phyloP scores from a whole-genome alignment of 2,797 vertebrate genomes.

The Erithacus rubecula region DNA sequence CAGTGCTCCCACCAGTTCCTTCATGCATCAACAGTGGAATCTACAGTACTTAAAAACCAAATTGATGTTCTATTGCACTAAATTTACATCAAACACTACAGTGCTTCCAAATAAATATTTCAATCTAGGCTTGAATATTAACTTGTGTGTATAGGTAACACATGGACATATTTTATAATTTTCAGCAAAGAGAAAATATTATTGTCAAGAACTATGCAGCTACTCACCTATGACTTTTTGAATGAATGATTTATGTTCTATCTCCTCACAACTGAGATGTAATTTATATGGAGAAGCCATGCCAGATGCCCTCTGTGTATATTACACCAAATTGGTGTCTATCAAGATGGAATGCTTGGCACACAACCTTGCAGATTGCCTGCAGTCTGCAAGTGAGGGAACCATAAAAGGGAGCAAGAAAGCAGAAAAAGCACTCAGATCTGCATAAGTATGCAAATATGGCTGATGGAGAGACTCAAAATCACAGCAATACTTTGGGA shows the following conservation, averaged over 20 bases:
- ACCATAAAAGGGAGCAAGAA: neutral
- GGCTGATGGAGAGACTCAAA: neutral
- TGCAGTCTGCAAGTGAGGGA: neutral
- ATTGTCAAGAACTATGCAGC: accelerated
- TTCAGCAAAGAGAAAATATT: neutral
- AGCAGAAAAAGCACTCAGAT: neutral
- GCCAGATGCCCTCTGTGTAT: neutral
- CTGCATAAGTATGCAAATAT: neutral
- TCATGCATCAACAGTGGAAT: neutral
- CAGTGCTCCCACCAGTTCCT: neutral
- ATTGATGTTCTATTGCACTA: neutral
- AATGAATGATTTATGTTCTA: conserved; percentile 11
- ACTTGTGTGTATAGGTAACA: neutral
- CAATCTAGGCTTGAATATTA: neutral
- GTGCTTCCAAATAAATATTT: neutral
- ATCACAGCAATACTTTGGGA: neutral
- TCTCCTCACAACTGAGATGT: neutral
- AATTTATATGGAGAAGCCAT: conserved; percentile 16
- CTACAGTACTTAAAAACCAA: neutral
- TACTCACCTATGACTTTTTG: neutral
- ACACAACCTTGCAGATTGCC: neutral
- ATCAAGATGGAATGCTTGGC: neutral
- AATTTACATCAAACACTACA: neutral
- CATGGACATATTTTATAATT: neutral
- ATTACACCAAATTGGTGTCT: conserved; percentile 10